These are phyloP conservation scores for Xenotilapia longispinis DNA, from an alignment of 2,113 vertebrate genomes.

Conservation along the genomic window DNA sequence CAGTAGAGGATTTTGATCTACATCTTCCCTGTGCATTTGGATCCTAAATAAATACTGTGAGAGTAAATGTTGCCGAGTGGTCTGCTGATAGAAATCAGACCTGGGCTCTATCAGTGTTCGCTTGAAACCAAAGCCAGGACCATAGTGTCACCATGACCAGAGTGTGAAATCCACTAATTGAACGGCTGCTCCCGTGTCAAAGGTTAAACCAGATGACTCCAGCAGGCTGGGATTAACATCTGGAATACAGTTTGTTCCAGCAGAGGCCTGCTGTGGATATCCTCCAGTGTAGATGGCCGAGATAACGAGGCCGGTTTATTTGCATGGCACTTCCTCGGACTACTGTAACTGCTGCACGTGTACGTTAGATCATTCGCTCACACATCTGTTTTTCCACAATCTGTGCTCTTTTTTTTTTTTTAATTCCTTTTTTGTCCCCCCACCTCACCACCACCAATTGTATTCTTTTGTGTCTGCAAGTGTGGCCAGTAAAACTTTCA, in stretches of 20 bases:
- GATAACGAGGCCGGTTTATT: slow-evolving; percentile 33
- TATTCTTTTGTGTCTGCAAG: background rate
- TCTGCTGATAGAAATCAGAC: slow-evolving; percentile 40
- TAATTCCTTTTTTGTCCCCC: background rate
- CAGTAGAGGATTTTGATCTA: background rate
- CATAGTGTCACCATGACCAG: slow-evolving; percentile 9
- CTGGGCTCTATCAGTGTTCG: slow-evolving; percentile 19
- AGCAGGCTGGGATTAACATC: slow-evolving; percentile 39
- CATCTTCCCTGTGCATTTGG: background rate
- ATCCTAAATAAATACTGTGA: background rate
- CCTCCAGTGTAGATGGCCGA: background rate
- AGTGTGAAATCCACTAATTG: slow-evolving; percentile 62
- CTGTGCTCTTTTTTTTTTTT: background rate
- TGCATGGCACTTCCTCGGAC: background rate
- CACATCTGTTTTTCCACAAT: slow-evolving; percentile 39
- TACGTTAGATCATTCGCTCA: background rate
- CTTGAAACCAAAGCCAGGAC: slow-evolving; percentile 28
- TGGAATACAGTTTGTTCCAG: slow-evolving; percentile 52
- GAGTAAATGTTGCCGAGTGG: background rate
- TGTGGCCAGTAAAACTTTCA: slow-evolving; percentile 24
- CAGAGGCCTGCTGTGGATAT: background rate
- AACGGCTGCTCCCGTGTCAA: slow-evolving; percentile 46
- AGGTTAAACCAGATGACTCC: slow-evolving; percentile 53
- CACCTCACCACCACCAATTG: background rate
- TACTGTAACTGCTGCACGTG: slow-evolving; percentile 8